Evolutionary conservation across 2,888 invertebrate genomes (phyloP).

Genomic region (Iphiclides podalirius): DNA sequence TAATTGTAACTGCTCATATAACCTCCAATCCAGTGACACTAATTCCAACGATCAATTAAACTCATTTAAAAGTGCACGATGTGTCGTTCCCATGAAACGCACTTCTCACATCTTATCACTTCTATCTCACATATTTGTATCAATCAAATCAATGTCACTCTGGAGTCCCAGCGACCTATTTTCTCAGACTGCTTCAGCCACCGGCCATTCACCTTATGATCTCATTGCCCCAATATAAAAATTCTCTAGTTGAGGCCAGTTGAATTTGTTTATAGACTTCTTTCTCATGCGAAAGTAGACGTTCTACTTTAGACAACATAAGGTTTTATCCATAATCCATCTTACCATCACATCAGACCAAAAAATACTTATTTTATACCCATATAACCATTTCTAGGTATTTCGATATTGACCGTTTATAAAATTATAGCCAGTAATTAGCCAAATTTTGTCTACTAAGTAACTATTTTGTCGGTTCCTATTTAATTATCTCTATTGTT

Average conservation of each 20-base stretch:
- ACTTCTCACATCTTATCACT: slow-evolving; percentile 13
- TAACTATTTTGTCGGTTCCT: too few relatives aligned
- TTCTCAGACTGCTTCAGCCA: slow-evolving; percentile 43
- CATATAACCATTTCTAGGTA: too few relatives aligned
- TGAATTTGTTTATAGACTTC: slow-evolving; percentile 69
- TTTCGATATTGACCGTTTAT: too few relatives aligned
- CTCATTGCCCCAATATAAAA: slow-evolving; percentile 74
- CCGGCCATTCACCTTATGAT: slow-evolving; percentile 74
- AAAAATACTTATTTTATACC: too few relatives aligned
- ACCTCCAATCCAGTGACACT: slow-evolving; percentile 15
- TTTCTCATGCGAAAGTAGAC: slow-evolving; percentile 61
- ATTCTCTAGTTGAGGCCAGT: slow-evolving; percentile 68
- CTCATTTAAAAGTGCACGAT: not conserved
- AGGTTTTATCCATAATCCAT: slow-evolving; percentile 7
- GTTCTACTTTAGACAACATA: slow-evolving; percentile 46
- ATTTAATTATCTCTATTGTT: not conserved
- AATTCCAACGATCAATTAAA: slow-evolving; percentile 12
- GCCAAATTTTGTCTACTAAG: too few relatives aligned
- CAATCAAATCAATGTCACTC: slow-evolving; percentile 61
- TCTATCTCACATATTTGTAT: slow-evolving; percentile 23
- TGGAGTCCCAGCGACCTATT: slow-evolving; percentile 64
- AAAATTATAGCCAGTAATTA: too few relatives aligned
- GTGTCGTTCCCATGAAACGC: slow-evolving; percentile 19
- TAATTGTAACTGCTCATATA: slow-evolving; percentile 18
- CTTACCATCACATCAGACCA: too few relatives aligned